A percentile compares a stretch with the other conserved stretches of the same genome.
Conservation (phyloP, 2,797 vertebrate species). For the Acrossocheilus wenchowensis region DNA sequence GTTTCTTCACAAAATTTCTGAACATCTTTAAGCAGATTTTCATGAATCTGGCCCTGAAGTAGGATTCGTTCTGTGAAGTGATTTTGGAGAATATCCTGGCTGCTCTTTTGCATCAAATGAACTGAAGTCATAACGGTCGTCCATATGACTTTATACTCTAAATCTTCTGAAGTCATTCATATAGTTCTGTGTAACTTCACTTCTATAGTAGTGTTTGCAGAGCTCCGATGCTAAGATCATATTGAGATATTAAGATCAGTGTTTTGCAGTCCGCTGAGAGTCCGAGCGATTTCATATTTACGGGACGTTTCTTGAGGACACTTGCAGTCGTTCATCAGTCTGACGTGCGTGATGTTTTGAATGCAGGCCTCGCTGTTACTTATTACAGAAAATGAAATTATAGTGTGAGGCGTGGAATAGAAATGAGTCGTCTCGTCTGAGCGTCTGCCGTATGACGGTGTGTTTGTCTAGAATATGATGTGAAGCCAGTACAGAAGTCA, state of each 20-base stretch:
- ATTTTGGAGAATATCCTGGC: no score
- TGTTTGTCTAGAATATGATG: not conserved
- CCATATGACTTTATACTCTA: not conserved
- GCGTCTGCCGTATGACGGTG: not conserved
- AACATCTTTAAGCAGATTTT: no score
- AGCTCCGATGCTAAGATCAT: not conserved
- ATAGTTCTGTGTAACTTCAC: not conserved
- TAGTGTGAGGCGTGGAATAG: not conserved
- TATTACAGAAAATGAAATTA: not conserved
- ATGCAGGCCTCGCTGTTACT: not conserved
- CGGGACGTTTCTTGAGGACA: not conserved
- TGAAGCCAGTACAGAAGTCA: not conserved
- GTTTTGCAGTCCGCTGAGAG: not conserved
- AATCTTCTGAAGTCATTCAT: not conserved
- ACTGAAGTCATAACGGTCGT: not conserved
- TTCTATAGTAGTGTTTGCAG: not conserved
- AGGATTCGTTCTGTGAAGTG: no score
- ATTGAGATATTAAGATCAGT: not conserved
- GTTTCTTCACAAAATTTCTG: no score
- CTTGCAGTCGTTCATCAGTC: not conserved
- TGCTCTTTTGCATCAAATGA: not conserved
- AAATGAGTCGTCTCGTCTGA: not conserved
- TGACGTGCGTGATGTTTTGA: not conserved
- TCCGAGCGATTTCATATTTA: not conserved
- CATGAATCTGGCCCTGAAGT: no score